Evolutionary conservation across 2,797 vertebrate genomes (phyloP), one percentile per base, ranked within the genome.

Genomic region (Poeciliopsis infans): DNA sequence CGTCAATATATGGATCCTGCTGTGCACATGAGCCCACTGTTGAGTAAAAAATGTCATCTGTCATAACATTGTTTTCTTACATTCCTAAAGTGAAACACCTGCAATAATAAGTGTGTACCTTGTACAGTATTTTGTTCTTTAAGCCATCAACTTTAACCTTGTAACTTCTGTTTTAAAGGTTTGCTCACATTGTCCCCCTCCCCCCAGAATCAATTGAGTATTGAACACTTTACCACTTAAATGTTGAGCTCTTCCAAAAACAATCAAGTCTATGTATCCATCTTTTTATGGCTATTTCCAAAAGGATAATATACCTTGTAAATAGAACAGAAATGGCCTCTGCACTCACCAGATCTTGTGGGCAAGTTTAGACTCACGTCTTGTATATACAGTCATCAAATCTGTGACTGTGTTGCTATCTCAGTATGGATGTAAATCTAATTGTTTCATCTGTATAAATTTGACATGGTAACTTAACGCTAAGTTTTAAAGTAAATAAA

Each of bases 1-100:
- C 64, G 83, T 86, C 91, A 91, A 89, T 85, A 89, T 88, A 85
- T 77, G 80, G 88, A 75, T 69, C 77, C 73, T 72, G 18, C 31
- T 51, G 72, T 46, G n/a, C 59, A 83, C 68, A 71, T 23, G 43
- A 72, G 81, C 39, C 41, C 25, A 69, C 66, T 69, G 36, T 66
- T 39, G 16, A 66, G 33, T 43, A 43, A 69, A 13, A 43, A 41
- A 2, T n/a, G 33, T 39, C 8, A 61, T 61, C 28, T 61, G 59
- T 33, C 59, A 20, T 36, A 18, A 20, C 59, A 64, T 25, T 68
- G 36, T 41, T 39, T 68, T 68, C 20, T 41, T 59, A 31, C 2
- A 28, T 28, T 59, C 25, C 51, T n/a, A n/a, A 55, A n/a, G 51
- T 10, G 10, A 47, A 72, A 33, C 7, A 25, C 7, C n/a, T 31